A percentile compares a stretch with the other conserved stretches of the same genome.
These are phyloP conservation scores for Acomys russatus DNA, from an alignment of 2,797 vertebrate species.

Conservation along the genomic window DNA sequence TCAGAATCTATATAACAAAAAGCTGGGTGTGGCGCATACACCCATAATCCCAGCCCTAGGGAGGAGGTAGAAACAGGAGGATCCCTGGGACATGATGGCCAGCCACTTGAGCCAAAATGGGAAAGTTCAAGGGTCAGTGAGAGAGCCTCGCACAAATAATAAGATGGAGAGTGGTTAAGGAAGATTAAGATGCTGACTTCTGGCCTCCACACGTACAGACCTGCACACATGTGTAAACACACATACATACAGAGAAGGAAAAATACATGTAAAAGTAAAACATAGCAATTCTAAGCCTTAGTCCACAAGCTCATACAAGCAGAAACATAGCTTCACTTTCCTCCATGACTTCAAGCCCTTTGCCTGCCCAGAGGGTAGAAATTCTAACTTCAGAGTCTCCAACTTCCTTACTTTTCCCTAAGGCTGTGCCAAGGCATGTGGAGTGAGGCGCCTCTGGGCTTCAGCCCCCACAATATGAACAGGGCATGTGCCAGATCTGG, in stretches of 20 bases:
- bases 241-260: neutral
- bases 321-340: slow-evolving; percentile 9
- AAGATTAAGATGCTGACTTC: neutral
- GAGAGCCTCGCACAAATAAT: neutral
- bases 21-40: neutral
- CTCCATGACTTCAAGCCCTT: neutral
- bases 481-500: neutral
- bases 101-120: neutral
- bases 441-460: neutral
- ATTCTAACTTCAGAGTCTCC: slow-evolving; percentile 35
- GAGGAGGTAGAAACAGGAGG: neutral
- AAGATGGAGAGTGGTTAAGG: neutral
- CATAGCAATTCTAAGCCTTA: neutral
- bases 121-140: neutral
- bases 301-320: neutral
- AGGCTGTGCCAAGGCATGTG: neutral
- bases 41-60: neutral
- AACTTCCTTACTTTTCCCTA: slow-evolving; percentile 6
- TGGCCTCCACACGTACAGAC: neutral
- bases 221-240: neutral
- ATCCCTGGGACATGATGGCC: neutral
- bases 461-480: neutral
- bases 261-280: slow-evolving; percentile 35
- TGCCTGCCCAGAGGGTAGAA: neutral
- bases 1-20: neutral